Evolutionary conservation across 2,797 vertebrate species (phyloP).

Genomic region (Orientallactaga sibirica): DNA sequence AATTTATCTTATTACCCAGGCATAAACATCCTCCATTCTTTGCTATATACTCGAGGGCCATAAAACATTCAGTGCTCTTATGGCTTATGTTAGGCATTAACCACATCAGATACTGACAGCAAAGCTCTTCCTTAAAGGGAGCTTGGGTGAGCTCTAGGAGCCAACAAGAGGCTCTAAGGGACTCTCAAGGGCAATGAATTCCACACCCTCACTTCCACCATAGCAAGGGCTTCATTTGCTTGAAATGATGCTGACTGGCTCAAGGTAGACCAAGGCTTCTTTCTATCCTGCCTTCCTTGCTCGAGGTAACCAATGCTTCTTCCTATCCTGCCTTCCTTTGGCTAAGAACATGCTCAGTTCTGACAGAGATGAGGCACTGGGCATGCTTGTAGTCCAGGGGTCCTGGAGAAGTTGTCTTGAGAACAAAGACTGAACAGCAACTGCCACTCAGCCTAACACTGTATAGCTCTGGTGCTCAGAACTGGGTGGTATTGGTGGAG

Average conservation of each 20-base stretch:
- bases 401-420: neutral
- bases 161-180: neutral
- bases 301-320: accelerated
- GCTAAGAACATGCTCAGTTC: accelerated
- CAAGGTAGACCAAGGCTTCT: neutral
- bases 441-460: neutral
- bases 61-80: slow-evolving; percentile 21
- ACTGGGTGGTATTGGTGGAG: neutral
- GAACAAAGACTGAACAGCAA: no score
- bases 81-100: neutral
- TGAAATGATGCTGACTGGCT: accelerated
- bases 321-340: neutral
- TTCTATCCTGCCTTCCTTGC: neutral
- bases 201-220: neutral
- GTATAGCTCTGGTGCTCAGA: neutral
- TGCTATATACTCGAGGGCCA: neutral
- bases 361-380: accelerated
- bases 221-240: no score
- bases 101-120: neutral
- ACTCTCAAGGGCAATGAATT: neutral
- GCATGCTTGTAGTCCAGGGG: neutral
- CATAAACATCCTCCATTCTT: slow-evolving; percentile 7
- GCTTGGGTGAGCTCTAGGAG: no score
- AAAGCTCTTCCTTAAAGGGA: accelerated
- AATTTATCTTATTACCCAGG: slow-evolving; percentile 7